Percentiles rank a stretch among this genome's conserved stretches.
phyloP scores from a whole-genome alignment of 2,888 invertebrate genomes.

The Eupithecia pulchellata region DNA sequence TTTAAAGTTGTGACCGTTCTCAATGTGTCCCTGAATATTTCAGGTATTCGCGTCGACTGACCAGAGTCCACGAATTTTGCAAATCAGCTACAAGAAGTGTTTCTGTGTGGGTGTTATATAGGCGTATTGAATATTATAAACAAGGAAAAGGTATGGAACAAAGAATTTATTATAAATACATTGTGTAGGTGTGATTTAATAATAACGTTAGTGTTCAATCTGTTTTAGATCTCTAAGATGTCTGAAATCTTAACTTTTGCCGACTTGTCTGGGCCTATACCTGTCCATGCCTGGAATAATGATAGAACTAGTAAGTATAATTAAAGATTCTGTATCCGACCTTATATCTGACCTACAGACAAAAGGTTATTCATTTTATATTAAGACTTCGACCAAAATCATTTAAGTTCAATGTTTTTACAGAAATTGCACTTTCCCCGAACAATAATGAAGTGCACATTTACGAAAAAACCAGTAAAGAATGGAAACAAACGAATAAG shows the following conservation, averaged over 20 bases:
- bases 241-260: slow-evolving; percentile 94
- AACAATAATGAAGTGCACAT: slow-evolving; percentile 98
- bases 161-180: neutral
- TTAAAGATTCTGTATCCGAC: neutral
- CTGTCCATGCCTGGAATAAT: slow-evolving; percentile 99
- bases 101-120: neutral
- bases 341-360: neutral
- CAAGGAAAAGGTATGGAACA: neutral
- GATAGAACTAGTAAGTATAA: slow-evolving; percentile 94
- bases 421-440: slow-evolving; percentile 97
- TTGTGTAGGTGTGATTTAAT: neutral
- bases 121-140: neutral
- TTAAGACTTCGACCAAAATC: neutral
- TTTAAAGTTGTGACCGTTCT: neutral
- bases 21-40: slow-evolving; percentile 8
- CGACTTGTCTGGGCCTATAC: slow-evolving; percentile 93
- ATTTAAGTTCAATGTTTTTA: slow-evolving; percentile 3
- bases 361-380: neutral
- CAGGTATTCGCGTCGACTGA: slow-evolving; percentile 93
- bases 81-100: neutral
- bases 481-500: slow-evolving; percentile 94
- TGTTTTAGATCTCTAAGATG: slow-evolving; percentile 81
- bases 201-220: neutral
- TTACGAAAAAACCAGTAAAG: slow-evolving; percentile 91
- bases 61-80: slow-evolving; percentile 95